Evolutionary conservation across 2,797 vertebrate species (phyloP).

Genomic region (Danionella dracula): DNA sequence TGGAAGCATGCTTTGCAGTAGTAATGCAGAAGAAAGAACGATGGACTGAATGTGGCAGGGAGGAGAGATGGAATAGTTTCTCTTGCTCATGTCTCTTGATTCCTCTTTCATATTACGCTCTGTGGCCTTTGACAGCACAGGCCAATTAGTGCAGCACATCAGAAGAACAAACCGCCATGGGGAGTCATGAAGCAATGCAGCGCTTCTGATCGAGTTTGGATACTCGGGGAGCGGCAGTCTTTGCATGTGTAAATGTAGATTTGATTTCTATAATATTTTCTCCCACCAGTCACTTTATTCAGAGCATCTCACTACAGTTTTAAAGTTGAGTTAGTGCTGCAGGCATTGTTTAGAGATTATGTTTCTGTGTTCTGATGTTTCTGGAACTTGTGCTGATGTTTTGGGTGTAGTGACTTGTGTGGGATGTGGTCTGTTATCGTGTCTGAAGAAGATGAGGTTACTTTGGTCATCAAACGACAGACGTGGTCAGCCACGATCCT

Average conservation of each 20-base stretch:
- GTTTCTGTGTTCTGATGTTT: background rate
- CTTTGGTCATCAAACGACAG: background rate
- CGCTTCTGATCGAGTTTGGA: background rate
- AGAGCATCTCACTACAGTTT: background rate
- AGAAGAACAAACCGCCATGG: conserved; percentile 14
- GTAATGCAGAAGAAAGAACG: background rate
- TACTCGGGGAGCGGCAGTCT: background rate
- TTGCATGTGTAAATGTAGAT: background rate
- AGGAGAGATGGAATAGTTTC: background rate
- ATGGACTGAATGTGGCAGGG: background rate
- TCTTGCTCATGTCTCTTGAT: conserved; percentile 28
- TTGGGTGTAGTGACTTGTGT: background rate
- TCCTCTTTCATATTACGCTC: conserved; percentile 10
- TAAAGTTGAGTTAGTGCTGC: background rate
- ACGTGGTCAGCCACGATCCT: background rate
- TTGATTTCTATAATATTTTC: background rate
- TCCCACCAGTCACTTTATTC: background rate
- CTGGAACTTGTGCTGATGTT: background rate
- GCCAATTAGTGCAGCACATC: conserved; percentile 24
- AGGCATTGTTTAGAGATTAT: background rate
- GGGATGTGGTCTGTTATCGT: background rate
- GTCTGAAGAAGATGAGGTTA: background rate
- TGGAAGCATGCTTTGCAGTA: background rate
- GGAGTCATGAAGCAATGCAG: conserved; percentile 9
- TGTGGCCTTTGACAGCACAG: conserved; percentile 25